phyloP scores from a whole-genome alignment of 2,797 vertebrate species.

The Masticophis lateralis region DNA sequence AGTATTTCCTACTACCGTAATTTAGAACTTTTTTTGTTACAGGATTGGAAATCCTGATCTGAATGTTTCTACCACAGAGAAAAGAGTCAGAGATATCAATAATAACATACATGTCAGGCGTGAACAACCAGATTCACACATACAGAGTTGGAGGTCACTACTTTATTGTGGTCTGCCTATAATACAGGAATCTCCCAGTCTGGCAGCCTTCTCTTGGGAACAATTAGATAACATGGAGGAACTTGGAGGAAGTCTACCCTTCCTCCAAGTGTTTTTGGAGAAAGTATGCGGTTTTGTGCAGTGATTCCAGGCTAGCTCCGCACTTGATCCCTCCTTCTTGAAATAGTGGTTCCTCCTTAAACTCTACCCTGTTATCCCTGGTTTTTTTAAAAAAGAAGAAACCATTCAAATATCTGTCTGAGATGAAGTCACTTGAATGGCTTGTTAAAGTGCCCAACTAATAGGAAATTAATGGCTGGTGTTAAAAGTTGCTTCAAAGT shows the following conservation, averaged over 20 bases:
- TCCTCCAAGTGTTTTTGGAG: neutral
- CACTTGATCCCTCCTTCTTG: neutral
- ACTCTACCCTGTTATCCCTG: neutral
- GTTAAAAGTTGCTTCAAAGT: slow-evolving; percentile 17
- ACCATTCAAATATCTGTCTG: neutral
- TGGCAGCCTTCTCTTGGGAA: no score
- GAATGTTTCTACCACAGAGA: neutral
- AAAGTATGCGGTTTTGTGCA: neutral
- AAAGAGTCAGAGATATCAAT: neutral
- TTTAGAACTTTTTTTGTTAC: neutral
- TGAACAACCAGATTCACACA: neutral
- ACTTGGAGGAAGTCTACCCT: no score
- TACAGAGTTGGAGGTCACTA: neutral
- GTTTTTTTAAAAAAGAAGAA: neutral
- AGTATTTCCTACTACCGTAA: neutral
- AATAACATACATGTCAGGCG: neutral
- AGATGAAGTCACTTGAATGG: neutral
- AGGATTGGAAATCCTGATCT: neutral
- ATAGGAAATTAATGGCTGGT: slow-evolving; percentile 34
- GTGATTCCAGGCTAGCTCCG: neutral
- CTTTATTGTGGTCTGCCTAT: neutral
- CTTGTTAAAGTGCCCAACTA: neutral
- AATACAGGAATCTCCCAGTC: neutral
- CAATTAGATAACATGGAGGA: no score
- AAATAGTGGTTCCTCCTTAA: neutral